These are phyloP conservation scores for Dasyurus viverrinus DNA, from an alignment of 2,113 vertebrate genomes.

Conservation along the genomic window DNA sequence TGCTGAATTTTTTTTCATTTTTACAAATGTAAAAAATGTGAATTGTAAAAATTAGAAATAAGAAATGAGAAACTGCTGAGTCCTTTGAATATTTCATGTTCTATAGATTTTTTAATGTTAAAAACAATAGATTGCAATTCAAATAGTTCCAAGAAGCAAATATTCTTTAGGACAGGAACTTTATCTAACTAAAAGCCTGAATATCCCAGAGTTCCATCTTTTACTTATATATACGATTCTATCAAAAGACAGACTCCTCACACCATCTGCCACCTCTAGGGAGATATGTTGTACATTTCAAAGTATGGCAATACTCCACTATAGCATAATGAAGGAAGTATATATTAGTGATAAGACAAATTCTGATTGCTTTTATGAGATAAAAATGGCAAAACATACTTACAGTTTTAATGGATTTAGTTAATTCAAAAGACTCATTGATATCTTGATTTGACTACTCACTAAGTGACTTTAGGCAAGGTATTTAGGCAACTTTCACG, in stretches of 20 bases:
- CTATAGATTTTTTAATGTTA: not conserved
- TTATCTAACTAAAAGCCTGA: not conserved
- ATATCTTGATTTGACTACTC: not conserved
- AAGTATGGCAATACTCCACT: conserved; percentile 77
- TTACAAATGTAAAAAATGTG: not conserved
- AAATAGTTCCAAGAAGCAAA: conserved; percentile 10
- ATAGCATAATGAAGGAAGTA: conserved; percentile 77
- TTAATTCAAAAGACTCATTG: not conserved
- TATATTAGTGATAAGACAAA: conserved; percentile 73
- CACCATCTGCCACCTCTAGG: conserved; percentile 76
- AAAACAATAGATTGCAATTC: conserved; percentile 30
- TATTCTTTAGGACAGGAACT: conserved; percentile 59
- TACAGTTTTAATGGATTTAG: not conserved
- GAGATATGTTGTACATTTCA: conserved; percentile 74
- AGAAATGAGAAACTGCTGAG: conserved; percentile 13
- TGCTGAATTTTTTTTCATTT: conserved; percentile 31
- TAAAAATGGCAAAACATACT: conserved; percentile 42
- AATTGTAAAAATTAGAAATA: conserved; percentile 20
- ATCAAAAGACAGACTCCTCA: conserved; percentile 69
- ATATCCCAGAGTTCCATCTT: conserved; percentile 7
- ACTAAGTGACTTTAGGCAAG: not conserved
- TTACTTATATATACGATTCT: conserved; percentile 54
- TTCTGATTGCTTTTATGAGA: conserved; percentile 68
- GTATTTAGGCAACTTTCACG: not conserved
- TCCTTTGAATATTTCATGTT: conserved; percentile 14